Evolutionary conservation across 1,140 invertebrate genomes (phyloP), one percentile per base, ranked within the genome.

Genomic region (Anadara kagoshimensis): DNA sequence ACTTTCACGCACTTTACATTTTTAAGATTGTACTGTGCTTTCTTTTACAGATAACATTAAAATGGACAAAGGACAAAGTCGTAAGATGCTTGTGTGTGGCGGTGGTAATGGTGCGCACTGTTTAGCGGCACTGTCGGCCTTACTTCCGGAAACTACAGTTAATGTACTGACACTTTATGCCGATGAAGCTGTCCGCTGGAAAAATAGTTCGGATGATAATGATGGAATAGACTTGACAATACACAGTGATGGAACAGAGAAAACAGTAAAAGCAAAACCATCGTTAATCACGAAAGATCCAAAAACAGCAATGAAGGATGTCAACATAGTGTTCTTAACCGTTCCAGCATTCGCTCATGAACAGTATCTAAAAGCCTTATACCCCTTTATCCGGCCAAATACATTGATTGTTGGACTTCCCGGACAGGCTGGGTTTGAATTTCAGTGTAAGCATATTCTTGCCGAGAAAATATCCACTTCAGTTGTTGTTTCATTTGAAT

Each of bases 361-460:
- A 12, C 45, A 69, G 45, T 83, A 82, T 57, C 59, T 85, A 26
- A 54, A 54, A 22, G 80, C 78, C 14, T 76, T 85, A 20, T 54
- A 51, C 18, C 78, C 78, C 11, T 69, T 77, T 56, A 59, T 83
- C 26, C 45, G 63, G 29, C 54, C 73, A 18, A 73, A 78, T 24
- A 73, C 78, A 0, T 62, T 72, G 8, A 77, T 85, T 20, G 76
- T 80, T 49, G 83, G 83, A 5, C 43, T 83, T 16, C 82, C 83
- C 0, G 80, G 80, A 20, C 77, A 79, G 22, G 68, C 78, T 18
- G 85, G 85, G 1, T 86, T 86, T 63, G 81, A 85, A 59, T 85
- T 86, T 51, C 79, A 78, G 45, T 77, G 78, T 24, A 53, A 70
- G 12, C 54, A 73, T 36, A 79, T 79, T n/a, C 58, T 84, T 18